Base-by-base conservation (phyloP, 2,888 invertebrate genomes). In the Patella caerulea region DNA sequence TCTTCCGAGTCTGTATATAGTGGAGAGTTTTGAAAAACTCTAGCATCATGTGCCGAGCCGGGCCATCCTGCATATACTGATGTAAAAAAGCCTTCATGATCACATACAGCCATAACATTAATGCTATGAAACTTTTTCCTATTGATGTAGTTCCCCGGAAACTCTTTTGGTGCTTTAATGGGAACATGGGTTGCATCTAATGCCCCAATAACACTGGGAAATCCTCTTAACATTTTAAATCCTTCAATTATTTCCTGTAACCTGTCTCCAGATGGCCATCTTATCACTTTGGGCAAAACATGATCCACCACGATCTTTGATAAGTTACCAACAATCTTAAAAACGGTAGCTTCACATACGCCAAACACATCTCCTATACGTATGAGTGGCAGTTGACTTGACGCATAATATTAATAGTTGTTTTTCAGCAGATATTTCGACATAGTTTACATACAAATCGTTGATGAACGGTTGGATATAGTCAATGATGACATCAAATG, bases 51-150 rank as follows among this genome's bases (percentile, higher is more conserved):
- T 59, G 59, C 59, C 19, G 59, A 59, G 15, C 59, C 59, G 19
- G 59, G 59, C 59, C 59, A 59, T 59, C 59, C 59, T 59, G 59
- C 17, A 59, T 59, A 59, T n/a, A 59, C 59, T 59, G 59, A 59
- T 59, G 59, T 59, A 11, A 59, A 59, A 59, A 59, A 59, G 59
- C 17, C 17, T 59, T 59, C 59, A 59, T 59, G 59, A 59, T 59
- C 59, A 59, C 14, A 59, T 59, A 59, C 19, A n/a, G 59, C 59
- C 59, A 59, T 59, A 59, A 7, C 59, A 59, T 59, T 59, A 15
- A 59, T 19, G 19, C 59, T 59, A 59, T 59, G 17, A 59, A 59
- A 59, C 14, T 59, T 59, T 15, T 59, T 59, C 59, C 59, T 7
- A 15, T 59, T 59, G 59, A 59, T 15, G 19, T 59, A 59, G 19